Evolutionary conservation across 1,140 invertebrate species (phyloP).

Genomic region (Theocolax elegans): DNA sequence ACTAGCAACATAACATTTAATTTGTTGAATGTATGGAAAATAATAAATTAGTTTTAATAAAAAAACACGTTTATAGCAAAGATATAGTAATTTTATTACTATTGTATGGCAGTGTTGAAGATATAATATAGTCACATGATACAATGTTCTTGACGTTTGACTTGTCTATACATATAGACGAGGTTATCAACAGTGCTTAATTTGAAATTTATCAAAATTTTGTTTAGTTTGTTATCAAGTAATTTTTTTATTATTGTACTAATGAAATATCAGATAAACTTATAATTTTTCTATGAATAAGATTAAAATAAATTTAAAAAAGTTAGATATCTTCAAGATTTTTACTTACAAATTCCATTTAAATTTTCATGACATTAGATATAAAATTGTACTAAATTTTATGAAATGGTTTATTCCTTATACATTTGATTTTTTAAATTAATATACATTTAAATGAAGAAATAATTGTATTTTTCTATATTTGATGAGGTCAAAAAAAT

Average conservation of each 20-base stretch:
- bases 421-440: too few relatives aligned
- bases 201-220: too few relatives aligned
- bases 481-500: conserved; percentile 32
- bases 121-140: conserved; percentile 15
- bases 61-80: conserved; percentile 49
- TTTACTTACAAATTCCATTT: too few relatives aligned
- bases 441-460: conserved; percentile 8
- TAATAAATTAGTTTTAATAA: conserved; percentile 32
- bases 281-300: not conserved
- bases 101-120: conserved; percentile 10
- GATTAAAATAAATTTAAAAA: too few relatives aligned
- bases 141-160: conserved; percentile 6
- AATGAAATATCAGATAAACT: not conserved
- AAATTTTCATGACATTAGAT: too few relatives aligned
- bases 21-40: not conserved
- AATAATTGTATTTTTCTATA: not conserved
- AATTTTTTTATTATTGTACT: not conserved
- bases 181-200: not conserved
- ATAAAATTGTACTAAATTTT: too few relatives aligned
- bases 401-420: too few relatives aligned
- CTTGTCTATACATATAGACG: not conserved
- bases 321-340: too few relatives aligned
- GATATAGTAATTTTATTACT: conserved; percentile 51
- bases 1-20: conserved; percentile 49
- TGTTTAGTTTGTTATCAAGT: too few relatives aligned